These are phyloP conservation scores for Phrynosoma platyrhinos DNA, from an alignment of 2,113 vertebrate genomes.

Conservation along the genomic window DNA sequence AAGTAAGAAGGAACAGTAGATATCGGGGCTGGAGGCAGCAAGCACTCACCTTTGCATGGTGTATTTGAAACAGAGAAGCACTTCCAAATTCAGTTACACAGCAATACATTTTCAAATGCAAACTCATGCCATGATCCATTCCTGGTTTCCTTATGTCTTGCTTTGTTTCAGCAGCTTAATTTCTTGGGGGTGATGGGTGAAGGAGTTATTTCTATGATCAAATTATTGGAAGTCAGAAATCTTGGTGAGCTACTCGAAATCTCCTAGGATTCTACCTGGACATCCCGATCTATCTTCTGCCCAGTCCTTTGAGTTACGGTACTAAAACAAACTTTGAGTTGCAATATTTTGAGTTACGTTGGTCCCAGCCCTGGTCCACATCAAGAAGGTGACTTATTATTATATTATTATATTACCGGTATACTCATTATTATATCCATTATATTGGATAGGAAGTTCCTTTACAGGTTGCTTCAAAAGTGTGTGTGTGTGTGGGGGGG, in stretches of 20 bases:
- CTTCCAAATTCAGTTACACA: slow-evolving; percentile 18
- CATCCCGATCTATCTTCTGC: neutral
- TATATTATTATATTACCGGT: neutral
- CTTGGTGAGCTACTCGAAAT: neutral
- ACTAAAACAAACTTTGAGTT: slow-evolving; percentile 26
- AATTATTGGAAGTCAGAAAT: neutral
- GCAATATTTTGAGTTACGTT: neutral
- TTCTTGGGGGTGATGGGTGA: neutral
- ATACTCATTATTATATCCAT: neutral
- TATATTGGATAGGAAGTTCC: neutral
- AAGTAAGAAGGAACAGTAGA: slow-evolving; percentile 18
- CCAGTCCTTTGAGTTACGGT: neutral
- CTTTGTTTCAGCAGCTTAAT: neutral
- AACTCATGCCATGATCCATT: neutral
- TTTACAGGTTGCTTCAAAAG: neutral
- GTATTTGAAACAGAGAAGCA: neutral
- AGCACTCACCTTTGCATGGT: neutral
- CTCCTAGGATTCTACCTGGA: neutral
- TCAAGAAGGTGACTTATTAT: neutral
- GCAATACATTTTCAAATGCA: slow-evolving; percentile 1
- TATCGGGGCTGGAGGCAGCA: accelerated
- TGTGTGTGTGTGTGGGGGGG: too few species aligned
- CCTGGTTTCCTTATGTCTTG: neutral
- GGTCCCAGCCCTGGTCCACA: neutral
- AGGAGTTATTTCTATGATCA: neutral